Conservation (phyloP, 2,888 invertebrate genomes). For the Cerastis leucographa region DNA sequence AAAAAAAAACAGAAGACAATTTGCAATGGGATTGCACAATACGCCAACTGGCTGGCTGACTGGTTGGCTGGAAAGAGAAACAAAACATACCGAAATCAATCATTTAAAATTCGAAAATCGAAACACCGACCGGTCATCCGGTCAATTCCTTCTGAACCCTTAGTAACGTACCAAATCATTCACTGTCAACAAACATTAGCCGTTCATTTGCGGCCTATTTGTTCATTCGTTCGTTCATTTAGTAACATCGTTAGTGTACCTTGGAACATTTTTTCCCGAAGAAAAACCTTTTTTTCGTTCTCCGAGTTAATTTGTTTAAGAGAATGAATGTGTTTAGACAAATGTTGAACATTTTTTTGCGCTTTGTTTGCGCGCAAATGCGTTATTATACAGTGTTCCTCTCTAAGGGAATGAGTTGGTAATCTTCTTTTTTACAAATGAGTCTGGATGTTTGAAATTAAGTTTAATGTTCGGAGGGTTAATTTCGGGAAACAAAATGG, state of each 20-base stretch:
- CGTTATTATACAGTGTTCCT: constrained; percentile 68
- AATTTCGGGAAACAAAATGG: constrained; percentile 56
- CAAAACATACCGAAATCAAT: constrained; percentile 24
- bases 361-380: constrained; percentile 72
- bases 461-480: constrained; percentile 62
- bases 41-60: constrained; percentile 7
- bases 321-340: constrained; percentile 79
- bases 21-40: not conserved
- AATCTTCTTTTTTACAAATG: constrained; percentile 66
- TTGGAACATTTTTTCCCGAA: constrained; percentile 62
- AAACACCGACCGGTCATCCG: constrained; percentile 59
- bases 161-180: constrained; percentile 77
- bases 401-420: constrained; percentile 61
- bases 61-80: constrained; percentile 36
- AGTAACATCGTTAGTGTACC: constrained; percentile 76
- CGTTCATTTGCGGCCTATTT: constrained; percentile 79
- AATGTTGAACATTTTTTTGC: constrained; percentile 72
- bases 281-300: constrained; percentile 69
- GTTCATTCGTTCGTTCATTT: constrained; percentile 80
- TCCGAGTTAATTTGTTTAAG: constrained; percentile 80
- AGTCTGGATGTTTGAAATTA: constrained; percentile 60
- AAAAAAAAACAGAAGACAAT: not conserved
- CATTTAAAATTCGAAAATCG: constrained; percentile 65
- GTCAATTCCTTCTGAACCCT: constrained; percentile 74
- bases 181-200: constrained; percentile 80